Conservation (phyloP, 1,140 invertebrate species). For the Pogonomyrmex californicus region DNA sequence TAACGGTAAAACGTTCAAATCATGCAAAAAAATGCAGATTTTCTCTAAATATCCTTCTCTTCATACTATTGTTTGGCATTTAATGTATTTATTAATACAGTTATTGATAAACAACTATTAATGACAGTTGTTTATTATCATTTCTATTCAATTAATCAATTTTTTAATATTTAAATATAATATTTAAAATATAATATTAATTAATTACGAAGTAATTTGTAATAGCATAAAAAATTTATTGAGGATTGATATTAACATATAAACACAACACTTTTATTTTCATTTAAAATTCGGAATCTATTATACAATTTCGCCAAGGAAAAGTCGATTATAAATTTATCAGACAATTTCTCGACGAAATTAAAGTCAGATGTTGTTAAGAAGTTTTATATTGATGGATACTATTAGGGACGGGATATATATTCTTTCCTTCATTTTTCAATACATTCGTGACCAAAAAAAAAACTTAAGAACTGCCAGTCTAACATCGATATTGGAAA, state of each 20-base stretch:
- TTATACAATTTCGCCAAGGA: background rate
- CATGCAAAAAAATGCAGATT: background rate
- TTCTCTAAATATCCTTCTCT: background rate
- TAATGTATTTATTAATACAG: background rate
- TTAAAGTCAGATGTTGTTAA: background rate
- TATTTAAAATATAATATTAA: background rate
- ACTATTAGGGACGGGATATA: background rate
- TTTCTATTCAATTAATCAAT: background rate
- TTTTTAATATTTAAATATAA: background rate
- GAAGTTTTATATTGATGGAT: background rate
- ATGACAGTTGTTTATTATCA: background rate
- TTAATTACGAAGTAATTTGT: background rate
- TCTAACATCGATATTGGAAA: conserved; percentile 32
- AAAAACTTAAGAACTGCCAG: background rate
- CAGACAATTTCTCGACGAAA: conserved; percentile 1
- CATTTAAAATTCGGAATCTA: background rate
- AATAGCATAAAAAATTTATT: background rate
- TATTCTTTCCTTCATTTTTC: conserved; percentile 17
- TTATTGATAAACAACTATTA: no score
- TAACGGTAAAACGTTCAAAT: background rate
- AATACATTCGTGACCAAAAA: conserved; percentile 25
- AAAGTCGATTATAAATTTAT: conserved; percentile 22
- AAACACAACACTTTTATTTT: no score
- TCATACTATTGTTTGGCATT: background rate
- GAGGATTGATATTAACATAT: no score